Conservation (phyloP, 1,140 invertebrate genomes). For the Scaptodrosophila lebanonensis region DNA sequence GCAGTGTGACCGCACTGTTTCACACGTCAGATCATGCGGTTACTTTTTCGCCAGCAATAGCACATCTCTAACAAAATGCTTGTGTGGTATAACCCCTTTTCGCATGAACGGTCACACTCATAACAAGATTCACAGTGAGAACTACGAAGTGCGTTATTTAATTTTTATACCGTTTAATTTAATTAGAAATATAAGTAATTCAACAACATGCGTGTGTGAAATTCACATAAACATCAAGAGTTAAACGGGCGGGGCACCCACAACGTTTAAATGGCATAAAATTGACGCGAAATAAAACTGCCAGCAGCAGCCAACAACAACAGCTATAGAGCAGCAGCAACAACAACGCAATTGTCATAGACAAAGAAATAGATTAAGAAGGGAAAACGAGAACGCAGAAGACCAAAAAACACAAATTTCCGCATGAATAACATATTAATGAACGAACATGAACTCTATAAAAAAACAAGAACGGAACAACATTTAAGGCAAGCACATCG, state of each 20-base stretch:
- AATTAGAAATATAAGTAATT: slow-evolving; percentile 63
- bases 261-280: slow-evolving; percentile 53
- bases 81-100: no score
- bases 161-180: slow-evolving; percentile 68
- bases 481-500: slow-evolving; percentile 32
- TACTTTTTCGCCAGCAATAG: neutral
- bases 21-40: neutral
- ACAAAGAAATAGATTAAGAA: slow-evolving; percentile 73
- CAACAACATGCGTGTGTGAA: slow-evolving; percentile 62
- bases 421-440: slow-evolving; percentile 49
- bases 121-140: slow-evolving; percentile 38
- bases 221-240: slow-evolving; percentile 40
- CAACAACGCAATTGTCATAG: slow-evolving; percentile 75
- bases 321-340: slow-evolving; percentile 50
- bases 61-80: neutral
- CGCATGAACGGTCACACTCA: no score
- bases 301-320: slow-evolving; percentile 57
- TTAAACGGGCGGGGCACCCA: slow-evolving; percentile 24
- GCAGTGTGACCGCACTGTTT: slow-evolving; percentile 26
- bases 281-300: slow-evolving; percentile 59
- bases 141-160: slow-evolving; percentile 69
- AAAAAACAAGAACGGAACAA: neutral
- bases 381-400: slow-evolving; percentile 42
- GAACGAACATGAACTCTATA: slow-evolving; percentile 7
- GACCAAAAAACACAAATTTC: slow-evolving; percentile 26